A percentile compares a stretch with the other conserved stretches of the same genome.
Conservation (phyloP, 2,888 invertebrate species). For the Halictus ligatus region DNA sequence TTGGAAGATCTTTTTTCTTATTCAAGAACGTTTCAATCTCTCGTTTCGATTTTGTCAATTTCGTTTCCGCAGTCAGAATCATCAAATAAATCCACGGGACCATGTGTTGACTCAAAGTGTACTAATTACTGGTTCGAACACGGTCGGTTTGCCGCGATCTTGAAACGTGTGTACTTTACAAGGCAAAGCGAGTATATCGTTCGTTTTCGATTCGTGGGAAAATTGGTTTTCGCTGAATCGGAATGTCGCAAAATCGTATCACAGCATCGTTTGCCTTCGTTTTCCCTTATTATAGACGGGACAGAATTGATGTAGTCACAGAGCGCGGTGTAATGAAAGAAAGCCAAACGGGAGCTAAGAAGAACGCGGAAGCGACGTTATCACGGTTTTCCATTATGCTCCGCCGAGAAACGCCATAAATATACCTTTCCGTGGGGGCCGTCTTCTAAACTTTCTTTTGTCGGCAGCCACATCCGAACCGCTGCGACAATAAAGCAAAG, state of each 20-base stretch:
- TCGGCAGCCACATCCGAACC: neutral
- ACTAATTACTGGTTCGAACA: neutral
- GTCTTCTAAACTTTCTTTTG: conserved; percentile 25
- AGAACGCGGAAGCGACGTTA: conserved; percentile 31
- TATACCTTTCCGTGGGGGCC: neutral
- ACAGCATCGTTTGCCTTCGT: neutral
- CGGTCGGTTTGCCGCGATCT: neutral
- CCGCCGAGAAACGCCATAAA: conserved; percentile 19
- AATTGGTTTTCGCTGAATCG: neutral
- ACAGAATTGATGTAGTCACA: conserved; percentile 26
- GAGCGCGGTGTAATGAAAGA: conserved; percentile 34
- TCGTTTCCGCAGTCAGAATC: neutral
- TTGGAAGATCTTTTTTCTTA: neutral
- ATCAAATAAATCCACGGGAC: neutral
- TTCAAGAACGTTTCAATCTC: neutral
- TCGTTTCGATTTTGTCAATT: neutral
- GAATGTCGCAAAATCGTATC: neutral
- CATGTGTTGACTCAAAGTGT: too few species aligned
- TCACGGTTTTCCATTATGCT: conserved; percentile 54
- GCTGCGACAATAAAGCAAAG: neutral
- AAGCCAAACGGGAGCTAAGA: conserved; percentile 5
- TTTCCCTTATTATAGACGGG: neutral
- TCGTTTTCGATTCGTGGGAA: neutral
- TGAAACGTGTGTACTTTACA: neutral
- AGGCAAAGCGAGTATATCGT: neutral